Conservation (phyloP, 2,888 invertebrate genomes). For the Ormyrus thymus region DNA sequence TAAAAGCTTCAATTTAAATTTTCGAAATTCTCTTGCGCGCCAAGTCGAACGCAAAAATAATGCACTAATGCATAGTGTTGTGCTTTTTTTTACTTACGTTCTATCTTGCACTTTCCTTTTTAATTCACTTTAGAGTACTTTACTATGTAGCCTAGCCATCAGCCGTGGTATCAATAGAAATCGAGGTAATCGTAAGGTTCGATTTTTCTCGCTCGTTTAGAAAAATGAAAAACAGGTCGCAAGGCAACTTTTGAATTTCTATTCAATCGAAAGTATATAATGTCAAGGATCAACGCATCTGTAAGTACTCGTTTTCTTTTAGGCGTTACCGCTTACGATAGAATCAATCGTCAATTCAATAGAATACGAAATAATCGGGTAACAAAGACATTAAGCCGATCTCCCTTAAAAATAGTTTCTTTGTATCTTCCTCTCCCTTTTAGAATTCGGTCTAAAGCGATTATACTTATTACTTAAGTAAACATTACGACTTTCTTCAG, state of each 20-base stretch:
- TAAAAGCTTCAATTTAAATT: not conserved
- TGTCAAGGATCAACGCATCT: not conserved
- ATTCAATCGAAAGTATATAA: not conserved
- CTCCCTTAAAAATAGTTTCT: constrained; percentile 46
- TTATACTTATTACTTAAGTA: no score
- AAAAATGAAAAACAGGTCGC: constrained; percentile 41
- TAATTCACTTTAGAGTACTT: constrained; percentile 40
- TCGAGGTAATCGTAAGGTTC: constrained; percentile 21
- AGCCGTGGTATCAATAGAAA: constrained; percentile 9
- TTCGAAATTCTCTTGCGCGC: not conserved
- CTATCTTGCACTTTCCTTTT: constrained; percentile 46
- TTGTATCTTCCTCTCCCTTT: not conserved
- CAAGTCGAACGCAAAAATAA: not conserved
- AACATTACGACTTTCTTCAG: no score
- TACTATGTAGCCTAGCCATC: constrained; percentile 5
- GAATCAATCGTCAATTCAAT: not conserved
- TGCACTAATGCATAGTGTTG: constrained; percentile 22
- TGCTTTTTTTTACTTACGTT: constrained; percentile 11
- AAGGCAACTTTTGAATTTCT: constrained; percentile 43
- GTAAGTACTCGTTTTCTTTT: not conserved
- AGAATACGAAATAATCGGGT: not conserved
- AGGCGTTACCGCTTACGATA: constrained; percentile 7
- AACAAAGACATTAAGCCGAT: constrained; percentile 43
- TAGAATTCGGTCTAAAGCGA: no score
- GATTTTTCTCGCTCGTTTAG: constrained; percentile 17